Conservation (phyloP, 1,140 invertebrate species). For the Drosophila kepulauana region DNA sequence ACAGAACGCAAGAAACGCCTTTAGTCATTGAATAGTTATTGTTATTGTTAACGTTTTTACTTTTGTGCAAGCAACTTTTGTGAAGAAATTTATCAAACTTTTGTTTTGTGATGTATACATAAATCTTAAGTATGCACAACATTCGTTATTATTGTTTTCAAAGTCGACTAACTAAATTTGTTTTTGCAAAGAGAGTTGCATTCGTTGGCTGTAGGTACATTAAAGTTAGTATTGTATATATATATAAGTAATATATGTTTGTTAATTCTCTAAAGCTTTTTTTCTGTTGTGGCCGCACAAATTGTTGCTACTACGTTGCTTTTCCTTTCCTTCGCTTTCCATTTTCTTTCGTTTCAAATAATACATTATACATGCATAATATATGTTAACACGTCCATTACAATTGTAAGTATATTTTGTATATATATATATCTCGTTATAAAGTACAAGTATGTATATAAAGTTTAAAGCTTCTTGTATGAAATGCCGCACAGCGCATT, state of each 20-base stretch:
- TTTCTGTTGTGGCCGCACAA: slow-evolving; percentile 31
- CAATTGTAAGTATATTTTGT: slow-evolving; percentile 27
- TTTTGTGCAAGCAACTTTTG: slow-evolving; percentile 17
- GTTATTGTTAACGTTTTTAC: too few species aligned
- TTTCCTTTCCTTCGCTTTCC: slow-evolving; percentile 49
- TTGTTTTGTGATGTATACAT: neutral
- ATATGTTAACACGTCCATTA: slow-evolving; percentile 33
- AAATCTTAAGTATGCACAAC: slow-evolving; percentile 9
- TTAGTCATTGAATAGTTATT: neutral
- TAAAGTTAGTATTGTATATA: slow-evolving; percentile 31
- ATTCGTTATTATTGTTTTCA: slow-evolving; percentile 11
- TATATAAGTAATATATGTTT: slow-evolving; percentile 36
- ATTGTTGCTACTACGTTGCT: slow-evolving; percentile 51
- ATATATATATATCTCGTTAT: slow-evolving; percentile 28
- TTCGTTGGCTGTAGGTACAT: slow-evolving; percentile 45
- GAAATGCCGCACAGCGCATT: slow-evolving; percentile 53
- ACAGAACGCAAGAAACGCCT: slow-evolving; percentile 20
- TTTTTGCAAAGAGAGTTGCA: slow-evolving; percentile 16
- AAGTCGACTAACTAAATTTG: slow-evolving; percentile 30
- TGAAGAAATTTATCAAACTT: slow-evolving; percentile 4
- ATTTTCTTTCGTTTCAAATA: slow-evolving; percentile 34
- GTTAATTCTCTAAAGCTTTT: slow-evolving; percentile 56
- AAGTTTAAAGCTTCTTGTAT: slow-evolving; percentile 55
- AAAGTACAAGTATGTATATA: slow-evolving; percentile 40
- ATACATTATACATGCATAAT: slow-evolving; percentile 29